Evolutionary conservation across 2,113 vertebrate genomes (phyloP).

Genomic region (Triplophysa rosa): DNA sequence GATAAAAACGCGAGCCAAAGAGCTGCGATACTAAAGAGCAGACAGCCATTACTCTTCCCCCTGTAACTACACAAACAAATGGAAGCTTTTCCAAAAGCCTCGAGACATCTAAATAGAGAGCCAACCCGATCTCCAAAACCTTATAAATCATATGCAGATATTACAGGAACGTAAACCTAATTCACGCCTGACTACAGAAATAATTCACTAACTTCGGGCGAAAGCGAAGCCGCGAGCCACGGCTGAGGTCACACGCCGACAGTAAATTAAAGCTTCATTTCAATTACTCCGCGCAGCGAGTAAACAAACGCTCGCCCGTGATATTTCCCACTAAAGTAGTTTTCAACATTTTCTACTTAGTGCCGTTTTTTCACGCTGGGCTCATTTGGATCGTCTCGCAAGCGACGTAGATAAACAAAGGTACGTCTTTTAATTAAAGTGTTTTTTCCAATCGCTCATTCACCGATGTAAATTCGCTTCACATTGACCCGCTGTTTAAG

Average conservation of each 20-base stretch:
- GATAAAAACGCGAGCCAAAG: conserved; percentile 35
- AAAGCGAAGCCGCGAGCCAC: neutral
- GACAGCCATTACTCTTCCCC: conserved; percentile 33
- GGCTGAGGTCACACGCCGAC: conserved; percentile 4
- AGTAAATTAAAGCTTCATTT: conserved; percentile 27
- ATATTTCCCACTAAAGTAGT: neutral
- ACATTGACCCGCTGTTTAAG: conserved; percentile 48
- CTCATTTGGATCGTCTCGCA: neutral
- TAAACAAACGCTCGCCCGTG: neutral
- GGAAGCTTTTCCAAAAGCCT: conserved; percentile 4
- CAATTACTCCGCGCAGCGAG: conserved; percentile 10
- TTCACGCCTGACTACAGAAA: conserved; percentile 23
- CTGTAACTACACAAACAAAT: conserved; percentile 33
- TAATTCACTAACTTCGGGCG: conserved; percentile 22
- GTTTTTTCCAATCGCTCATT: conserved; percentile 49
- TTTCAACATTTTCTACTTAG: neutral
- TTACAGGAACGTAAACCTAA: conserved; percentile 24
- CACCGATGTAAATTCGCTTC: conserved; percentile 42
- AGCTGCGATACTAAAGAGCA: conserved; percentile 33
- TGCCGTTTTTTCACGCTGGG: neutral
- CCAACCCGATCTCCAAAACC: neutral
- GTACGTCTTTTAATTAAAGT: conserved; percentile 60
- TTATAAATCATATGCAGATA: conserved; percentile 21
- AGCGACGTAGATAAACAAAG: conserved; percentile 29
- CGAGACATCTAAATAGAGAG: conserved; percentile 8